A percentile compares a stretch with the other conserved stretches of the same genome.
phyloP scores from a whole-genome alignment of 2,888 invertebrate species.

The Lasius platythorax region DNA sequence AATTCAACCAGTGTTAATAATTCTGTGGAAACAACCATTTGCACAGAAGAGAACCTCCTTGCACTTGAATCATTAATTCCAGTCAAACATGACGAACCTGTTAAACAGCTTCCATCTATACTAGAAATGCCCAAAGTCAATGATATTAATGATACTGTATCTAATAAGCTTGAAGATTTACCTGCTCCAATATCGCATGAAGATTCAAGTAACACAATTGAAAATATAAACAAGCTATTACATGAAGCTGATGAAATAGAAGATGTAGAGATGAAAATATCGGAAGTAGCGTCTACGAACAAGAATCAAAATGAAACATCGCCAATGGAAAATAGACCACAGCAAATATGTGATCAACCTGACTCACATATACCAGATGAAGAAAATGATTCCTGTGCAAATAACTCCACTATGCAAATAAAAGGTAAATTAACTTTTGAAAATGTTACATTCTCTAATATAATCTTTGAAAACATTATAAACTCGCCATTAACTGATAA shows the following conservation, averaged over 20 bases:
- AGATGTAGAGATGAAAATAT: background rate
- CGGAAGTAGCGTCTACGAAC: background rate
- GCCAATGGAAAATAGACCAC: background rate
- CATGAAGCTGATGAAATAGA: background rate
- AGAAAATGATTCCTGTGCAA: background rate
- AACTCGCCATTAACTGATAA: slow-evolving; percentile 15
- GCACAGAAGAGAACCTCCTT: background rate
- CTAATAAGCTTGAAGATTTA: slow-evolving; percentile 14
- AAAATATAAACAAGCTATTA: slow-evolving; percentile 1
- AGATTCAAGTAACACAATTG: slow-evolving; percentile 3
- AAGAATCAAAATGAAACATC: background rate
- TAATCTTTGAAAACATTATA: background rate
- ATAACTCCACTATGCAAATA: background rate
- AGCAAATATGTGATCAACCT: background rate
- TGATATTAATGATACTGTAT: slow-evolving; percentile 18
- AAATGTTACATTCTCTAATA: slow-evolving; percentile 4
- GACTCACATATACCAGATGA: background rate
- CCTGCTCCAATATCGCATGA: slow-evolving; percentile 5
- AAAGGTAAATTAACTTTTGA: slow-evolving; percentile 11
- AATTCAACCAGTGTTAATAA: background rate
- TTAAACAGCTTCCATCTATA: slow-evolving; percentile 17
- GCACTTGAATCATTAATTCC: background rate
- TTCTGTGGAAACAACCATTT: background rate
- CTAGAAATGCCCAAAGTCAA: slow-evolving; percentile 12
- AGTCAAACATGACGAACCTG: background rate